Percentiles rank a stretch among this genome's conserved stretches.
phyloP scores from a whole-genome alignment of 2,797 vertebrate genomes.

The Crotalus adamanteus region DNA sequence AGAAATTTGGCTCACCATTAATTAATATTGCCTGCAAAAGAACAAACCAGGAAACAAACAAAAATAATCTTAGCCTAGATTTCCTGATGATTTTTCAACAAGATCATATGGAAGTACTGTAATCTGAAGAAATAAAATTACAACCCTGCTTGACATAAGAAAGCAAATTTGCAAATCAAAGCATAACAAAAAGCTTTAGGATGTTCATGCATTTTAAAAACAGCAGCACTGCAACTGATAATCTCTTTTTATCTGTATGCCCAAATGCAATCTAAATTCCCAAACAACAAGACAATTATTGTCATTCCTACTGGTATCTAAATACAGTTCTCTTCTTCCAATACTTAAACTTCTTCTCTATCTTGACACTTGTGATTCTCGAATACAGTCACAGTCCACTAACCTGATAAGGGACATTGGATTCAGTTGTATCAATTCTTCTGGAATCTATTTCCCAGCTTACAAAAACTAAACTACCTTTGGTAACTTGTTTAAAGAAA shows the following conservation, averaged over 20 bases:
- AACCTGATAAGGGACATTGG: slow-evolving; percentile 52
- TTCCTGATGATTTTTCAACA: neutral
- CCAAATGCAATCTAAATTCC: neutral
- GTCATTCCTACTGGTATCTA: neutral
- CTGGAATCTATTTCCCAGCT: slow-evolving; percentile 49
- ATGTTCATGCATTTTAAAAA: neutral
- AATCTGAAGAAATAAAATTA: neutral
- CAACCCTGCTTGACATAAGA: neutral
- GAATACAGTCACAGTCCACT: slow-evolving; percentile 43
- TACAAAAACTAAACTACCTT: slow-evolving; percentile 59
- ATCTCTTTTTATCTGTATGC: neutral
- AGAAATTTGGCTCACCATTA: neutral
- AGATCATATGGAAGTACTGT: neutral
- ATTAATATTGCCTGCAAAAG: neutral
- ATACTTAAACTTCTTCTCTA: slow-evolving; percentile 20
- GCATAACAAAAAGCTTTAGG: neutral
- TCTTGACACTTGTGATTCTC: slow-evolving; percentile 23
- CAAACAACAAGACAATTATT: neutral
- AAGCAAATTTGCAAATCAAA: neutral
- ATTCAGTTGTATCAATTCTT: slow-evolving; percentile 50
- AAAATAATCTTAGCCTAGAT: neutral
- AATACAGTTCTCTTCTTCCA: slow-evolving; percentile 24
- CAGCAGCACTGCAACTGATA: neutral
- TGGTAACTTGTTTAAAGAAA: slow-evolving; percentile 58
- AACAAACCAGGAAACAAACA: neutral